Evolutionary conservation across 2,797 vertebrate genomes (phyloP).

Genomic region (Lepidocolaptes lacrymiger): DNA sequence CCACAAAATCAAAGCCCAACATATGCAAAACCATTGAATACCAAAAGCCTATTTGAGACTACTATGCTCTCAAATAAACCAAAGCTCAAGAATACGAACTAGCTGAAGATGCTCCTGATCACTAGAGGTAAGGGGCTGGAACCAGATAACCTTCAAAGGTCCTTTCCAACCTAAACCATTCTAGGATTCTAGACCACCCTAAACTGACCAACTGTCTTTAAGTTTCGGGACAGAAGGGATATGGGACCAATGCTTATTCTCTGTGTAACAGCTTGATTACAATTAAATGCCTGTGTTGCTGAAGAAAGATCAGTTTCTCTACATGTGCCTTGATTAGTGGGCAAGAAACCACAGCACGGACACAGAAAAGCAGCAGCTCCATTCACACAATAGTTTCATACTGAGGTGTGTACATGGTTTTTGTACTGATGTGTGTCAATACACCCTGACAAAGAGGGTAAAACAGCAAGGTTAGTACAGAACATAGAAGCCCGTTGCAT

Average conservation of each 20-base stretch:
- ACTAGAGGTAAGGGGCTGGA: fast-evolving
- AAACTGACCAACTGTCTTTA: background rate
- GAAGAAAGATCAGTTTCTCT: background rate
- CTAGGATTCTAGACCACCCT: background rate
- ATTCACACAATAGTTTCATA: background rate
- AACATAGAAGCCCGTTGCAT: background rate
- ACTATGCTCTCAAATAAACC: background rate
- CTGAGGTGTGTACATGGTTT: fast-evolving
- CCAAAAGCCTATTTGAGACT: background rate
- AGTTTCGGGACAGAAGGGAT: background rate
- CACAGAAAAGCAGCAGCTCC: background rate
- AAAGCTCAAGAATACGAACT: background rate
- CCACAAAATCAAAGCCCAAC: background rate
- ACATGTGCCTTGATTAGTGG: background rate
- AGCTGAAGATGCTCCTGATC: background rate
- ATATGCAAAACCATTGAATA: background rate
- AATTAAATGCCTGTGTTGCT: background rate
- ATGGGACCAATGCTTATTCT: fast-evolving
- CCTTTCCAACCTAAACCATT: background rate
- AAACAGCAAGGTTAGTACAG: background rate
- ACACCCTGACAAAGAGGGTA: background rate
- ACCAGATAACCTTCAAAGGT: background rate
- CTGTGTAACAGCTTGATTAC: background rate
- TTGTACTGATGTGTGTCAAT: background rate
- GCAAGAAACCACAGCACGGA: background rate